These are phyloP conservation scores for Vultur gryphus DNA, from an alignment of 2,797 vertebrate species.

Conservation along the genomic window DNA sequence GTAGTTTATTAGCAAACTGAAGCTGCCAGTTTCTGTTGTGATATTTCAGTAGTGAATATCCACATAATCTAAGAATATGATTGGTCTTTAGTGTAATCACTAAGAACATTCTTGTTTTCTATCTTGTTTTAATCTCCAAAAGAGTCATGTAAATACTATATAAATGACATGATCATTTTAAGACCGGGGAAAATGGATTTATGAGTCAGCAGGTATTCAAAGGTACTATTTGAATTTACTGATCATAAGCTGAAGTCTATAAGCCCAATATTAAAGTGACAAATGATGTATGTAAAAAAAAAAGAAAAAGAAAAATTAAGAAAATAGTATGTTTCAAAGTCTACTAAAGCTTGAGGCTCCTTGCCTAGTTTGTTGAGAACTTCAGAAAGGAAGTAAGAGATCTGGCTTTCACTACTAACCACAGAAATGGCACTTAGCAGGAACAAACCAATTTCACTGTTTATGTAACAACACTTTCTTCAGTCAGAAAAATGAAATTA, in stretches of 20 bases:
- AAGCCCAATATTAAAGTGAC: background rate
- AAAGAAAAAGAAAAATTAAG: background rate
- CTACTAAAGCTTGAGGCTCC: background rate
- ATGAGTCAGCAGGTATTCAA: background rate
- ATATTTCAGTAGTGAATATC: background rate
- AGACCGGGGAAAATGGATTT: background rate
- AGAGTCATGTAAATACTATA: background rate
- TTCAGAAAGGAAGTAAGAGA: background rate
- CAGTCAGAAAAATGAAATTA: background rate
- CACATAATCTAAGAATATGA: background rate
- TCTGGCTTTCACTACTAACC: background rate
- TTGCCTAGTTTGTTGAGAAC: background rate
- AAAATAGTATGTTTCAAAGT: background rate
- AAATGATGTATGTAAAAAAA: background rate
- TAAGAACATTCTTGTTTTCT: background rate
- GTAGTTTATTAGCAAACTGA: background rate
- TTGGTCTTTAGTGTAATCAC: background rate
- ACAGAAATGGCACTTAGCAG: background rate
- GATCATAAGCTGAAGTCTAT: background rate
- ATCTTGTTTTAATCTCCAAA: background rate
- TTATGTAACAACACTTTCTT: background rate
- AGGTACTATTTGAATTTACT: background rate
- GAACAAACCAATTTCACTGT: background rate
- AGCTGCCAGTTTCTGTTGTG: background rate
- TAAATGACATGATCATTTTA: background rate